These are phyloP conservation scores for Cremastinae sp. DNA, from an alignment of 2,888 invertebrate genomes.

Conservation along the genomic window DNA sequence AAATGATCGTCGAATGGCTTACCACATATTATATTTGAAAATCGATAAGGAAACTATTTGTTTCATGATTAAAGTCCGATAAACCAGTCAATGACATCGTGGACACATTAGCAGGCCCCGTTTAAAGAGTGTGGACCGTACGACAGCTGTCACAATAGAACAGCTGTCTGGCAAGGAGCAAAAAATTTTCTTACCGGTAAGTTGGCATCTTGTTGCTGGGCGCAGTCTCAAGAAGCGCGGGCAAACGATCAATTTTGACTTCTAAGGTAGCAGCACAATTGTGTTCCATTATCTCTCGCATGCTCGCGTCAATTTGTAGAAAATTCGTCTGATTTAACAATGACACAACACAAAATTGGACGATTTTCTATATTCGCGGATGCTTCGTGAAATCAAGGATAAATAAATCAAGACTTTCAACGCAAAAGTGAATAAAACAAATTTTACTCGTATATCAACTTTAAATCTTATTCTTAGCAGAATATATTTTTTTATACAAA, in stretches of 20 bases:
- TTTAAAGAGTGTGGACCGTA: constrained; percentile 2
- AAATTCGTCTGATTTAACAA: no score
- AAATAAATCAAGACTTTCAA: no score
- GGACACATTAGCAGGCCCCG: constrained; percentile 7
- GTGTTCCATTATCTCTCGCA: no score
- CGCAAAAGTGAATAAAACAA: constrained; percentile 7
- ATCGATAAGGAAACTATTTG: constrained; percentile 6
- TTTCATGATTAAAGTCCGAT: constrained; percentile 19
- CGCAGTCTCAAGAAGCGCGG: constrained; percentile 17
- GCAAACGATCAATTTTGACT: constrained; percentile 29
- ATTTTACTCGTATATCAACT: constrained; percentile 17
- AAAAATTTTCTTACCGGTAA: background rate
- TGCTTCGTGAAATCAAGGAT: background rate
- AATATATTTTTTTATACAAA: no score
- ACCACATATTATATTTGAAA: constrained; percentile 43
- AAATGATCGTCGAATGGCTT: constrained; percentile 18
- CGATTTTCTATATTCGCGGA: no score
- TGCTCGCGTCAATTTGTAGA: no score
- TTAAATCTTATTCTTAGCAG: no score
- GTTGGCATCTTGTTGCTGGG: constrained; percentile 18
- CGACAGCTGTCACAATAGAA: constrained; percentile 53
- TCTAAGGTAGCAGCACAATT: no score
- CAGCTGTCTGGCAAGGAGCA: constrained; percentile 56
- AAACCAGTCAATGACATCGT: constrained; percentile 36
- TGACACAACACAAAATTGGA: no score